These are phyloP conservation scores for Odontocerum albicorne DNA, from an alignment of 2,888 invertebrate genomes.

Conservation along the genomic window DNA sequence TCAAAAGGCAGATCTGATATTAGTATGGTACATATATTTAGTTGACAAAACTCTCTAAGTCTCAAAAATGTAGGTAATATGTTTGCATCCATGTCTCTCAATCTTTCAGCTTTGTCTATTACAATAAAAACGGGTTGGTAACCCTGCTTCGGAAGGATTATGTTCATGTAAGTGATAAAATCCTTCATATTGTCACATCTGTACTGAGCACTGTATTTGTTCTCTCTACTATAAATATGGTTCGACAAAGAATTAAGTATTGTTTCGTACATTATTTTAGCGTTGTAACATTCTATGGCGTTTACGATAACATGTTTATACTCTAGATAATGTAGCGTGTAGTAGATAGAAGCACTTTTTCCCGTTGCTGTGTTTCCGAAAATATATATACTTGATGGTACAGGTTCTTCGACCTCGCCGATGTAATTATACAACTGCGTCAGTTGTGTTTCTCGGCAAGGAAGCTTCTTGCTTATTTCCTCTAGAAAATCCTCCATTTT, in stretches of 20 bases:
- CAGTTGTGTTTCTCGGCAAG: conserved; percentile 56
- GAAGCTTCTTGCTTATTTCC: conserved; percentile 43
- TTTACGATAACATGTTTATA: conserved; percentile 69
- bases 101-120: conserved; percentile 79
- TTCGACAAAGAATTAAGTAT: conserved; percentile 64
- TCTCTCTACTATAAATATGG: conserved; percentile 45
- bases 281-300: conserved; percentile 80
- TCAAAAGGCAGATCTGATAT: conserved; percentile 79
- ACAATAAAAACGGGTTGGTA: conserved; percentile 63
- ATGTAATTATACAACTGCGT: conserved; percentile 51
- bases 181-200: conserved; percentile 72
- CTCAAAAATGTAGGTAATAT: conserved; percentile 72
- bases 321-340: conserved; percentile 59
- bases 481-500: conserved; percentile 56
- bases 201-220: conserved; percentile 45
- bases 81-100: conserved; percentile 73
- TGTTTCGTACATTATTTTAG: conserved; percentile 75
- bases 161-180: conserved; percentile 56
- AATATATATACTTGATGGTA: conserved; percentile 72
- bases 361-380: conserved; percentile 85
- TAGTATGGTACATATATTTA: conserved; percentile 75
- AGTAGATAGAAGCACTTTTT: conserved; percentile 67
- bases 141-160: not conserved
- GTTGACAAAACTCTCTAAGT: conserved; percentile 68
- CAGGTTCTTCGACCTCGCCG: conserved; percentile 60